Evolutionary conservation across 2,113 vertebrate genomes (phyloP).

Genomic region (Anolis sagrei): DNA sequence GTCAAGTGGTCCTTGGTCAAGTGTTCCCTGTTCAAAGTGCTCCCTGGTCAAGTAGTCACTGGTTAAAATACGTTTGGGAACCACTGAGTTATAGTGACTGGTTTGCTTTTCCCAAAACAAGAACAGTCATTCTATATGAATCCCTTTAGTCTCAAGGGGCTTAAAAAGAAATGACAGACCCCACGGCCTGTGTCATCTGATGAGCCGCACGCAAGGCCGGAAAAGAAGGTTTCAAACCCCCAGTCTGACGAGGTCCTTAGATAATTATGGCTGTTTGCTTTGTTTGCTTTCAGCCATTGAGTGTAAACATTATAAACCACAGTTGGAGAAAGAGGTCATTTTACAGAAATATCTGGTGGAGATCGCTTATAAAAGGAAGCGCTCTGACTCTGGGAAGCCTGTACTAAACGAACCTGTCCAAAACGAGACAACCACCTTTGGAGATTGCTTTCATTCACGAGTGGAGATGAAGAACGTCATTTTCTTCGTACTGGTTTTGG

Average conservation of each 20-base stretch:
- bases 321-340: not conserved
- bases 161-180: not conserved
- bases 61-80: too few relatives aligned
- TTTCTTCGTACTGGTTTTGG: conserved; percentile 23
- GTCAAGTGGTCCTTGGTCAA: too few relatives aligned
- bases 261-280: conserved; percentile 17
- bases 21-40: too few relatives aligned
- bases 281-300: not conserved
- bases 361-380: conserved; percentile 11
- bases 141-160: too few relatives aligned
- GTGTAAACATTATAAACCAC: conserved; percentile 26
- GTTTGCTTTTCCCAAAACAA: not conserved
- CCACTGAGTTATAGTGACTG: too few relatives aligned
- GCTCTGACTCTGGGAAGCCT: not conserved
- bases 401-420: not conserved
- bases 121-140: not conserved
- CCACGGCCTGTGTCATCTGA: too few relatives aligned
- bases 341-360: not conserved
- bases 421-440: not conserved
- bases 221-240: too few relatives aligned
- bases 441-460: not conserved
- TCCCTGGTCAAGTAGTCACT: too few relatives aligned
- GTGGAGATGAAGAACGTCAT: conserved; percentile 18
- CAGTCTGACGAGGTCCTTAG: not conserved
- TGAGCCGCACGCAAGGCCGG: too few relatives aligned